Base-by-base conservation (phyloP, 2,113 vertebrate genomes). In the Larimichthys crocea region DNA sequence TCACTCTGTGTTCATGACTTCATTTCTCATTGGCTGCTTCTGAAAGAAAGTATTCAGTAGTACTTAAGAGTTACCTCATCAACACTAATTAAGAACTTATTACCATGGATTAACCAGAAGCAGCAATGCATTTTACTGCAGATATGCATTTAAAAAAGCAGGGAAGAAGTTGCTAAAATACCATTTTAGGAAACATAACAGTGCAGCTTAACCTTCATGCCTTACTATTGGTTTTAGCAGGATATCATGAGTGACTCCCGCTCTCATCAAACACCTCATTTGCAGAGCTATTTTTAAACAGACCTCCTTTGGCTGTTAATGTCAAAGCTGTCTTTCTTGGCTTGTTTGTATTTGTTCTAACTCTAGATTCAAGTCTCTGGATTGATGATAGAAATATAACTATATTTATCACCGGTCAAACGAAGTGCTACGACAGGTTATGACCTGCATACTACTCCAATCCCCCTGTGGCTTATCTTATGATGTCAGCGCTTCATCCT, bases 401-500 rank as follows among this genome's bases (percentile, higher is more conserved):
- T 46, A 46, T 46, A 46, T 46, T 46, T 12, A 65, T 66, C 24
- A 68, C 40, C 14, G 24, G 48, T 73, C 10, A 22, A 44, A 65
- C 26, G 14, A 56, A 50, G 40, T 68, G 55, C 55, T 17, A 24
- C 53, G 61, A 1, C 5, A 55, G 42, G 15, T 9, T 65, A 60
- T 8, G 20, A 20, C 40, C 16, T 15, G 2, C 16, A 20, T 46
- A 20, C 56, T 14, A 11, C 66, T 12, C 46, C 71, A 66, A 49
- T 61, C 50, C 40, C 22, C 69, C n/a, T 49, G 53, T 59, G 60
- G 48, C 22, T 59, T 59, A 53, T 72, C 61, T 78, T 79, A 31
- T 76, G 46, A 73, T 74, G 60, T 68, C 84, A 62, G 19, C 1
- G 56, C 68, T 68, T 46, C 80, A 67, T 89, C 84, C 80, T 86